Evolutionary conservation across 2,797 vertebrate genomes (phyloP), one percentile per base, ranked within the genome.

Genomic region (Peromyscus attwateri): DNA sequence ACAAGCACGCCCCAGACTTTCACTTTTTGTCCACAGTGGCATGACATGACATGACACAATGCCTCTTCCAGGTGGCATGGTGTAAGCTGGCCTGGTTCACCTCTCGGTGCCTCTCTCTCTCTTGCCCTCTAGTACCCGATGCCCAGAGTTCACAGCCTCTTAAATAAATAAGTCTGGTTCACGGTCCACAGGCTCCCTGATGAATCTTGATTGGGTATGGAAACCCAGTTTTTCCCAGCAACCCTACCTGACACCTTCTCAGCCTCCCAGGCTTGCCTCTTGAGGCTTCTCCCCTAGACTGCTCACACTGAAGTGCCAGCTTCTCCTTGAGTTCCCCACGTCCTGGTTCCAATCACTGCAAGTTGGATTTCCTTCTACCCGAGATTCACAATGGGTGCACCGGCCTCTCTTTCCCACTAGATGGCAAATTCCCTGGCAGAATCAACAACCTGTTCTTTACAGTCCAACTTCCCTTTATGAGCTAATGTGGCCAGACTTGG

Each of bases 361-460:
- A 55, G 21, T 49, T 12, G 29, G 3, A 29, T 46, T 87, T 73
- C 40, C 17, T 60, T 62, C 1, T 0, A 8, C 31, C 40, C 12
- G 23, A 29, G 1, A 2, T 27, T 27, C 66, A 23, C 6, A 64
- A 37, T 43, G 19, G 76, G n/a, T 62, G 93, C 43, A 60, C 27
- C 10, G 46, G 8, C 80, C 52, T 90, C 66, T 82, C 55, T 89
- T 84, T 52, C 6, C 97, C 97, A 92, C 93, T 96, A 97, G 95
- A 75, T 88, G 97, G 97, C 92, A 43, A 81, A 88, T 27, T 92
- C 25, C 81, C 11, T 3, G 71, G 71, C 6, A 64, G 64, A 88
- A 83, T 17, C 43, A 70, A 70, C 40, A 91, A 64, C n/a, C 40
- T 27, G 40, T 55, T 60, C 29, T 27, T 55, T 55, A 70, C 7